These are phyloP conservation scores for Euphydryas editha DNA, from an alignment of 2,888 invertebrate genomes.

Conservation along the genomic window DNA sequence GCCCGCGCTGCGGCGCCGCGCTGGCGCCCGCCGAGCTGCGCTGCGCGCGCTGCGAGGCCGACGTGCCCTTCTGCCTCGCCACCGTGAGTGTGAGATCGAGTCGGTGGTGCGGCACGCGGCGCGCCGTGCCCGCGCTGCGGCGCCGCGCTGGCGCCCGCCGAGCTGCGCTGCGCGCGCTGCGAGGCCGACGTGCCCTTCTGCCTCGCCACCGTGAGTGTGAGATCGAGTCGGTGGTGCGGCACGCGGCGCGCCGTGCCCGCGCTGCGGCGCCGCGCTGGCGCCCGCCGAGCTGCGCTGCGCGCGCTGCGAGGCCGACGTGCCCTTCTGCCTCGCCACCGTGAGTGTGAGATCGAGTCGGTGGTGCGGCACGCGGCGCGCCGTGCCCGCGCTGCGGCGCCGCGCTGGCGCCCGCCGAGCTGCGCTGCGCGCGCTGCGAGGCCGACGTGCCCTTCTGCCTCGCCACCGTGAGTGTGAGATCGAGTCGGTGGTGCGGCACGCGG, in stretches of 20 bases:
- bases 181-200: constrained; percentile 48
- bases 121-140: no score
- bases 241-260: constrained; percentile 86
- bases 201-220: no score
- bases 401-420: constrained; percentile 85
- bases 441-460: no score
- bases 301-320: constrained; percentile 80
- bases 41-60: constrained; percentile 88
- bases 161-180: constrained; percentile 94
- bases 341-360: constrained; percentile 97
- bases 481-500: constrained; percentile 94
- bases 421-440: constrained; percentile 88
- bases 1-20: no score
- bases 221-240: constrained; percentile 97
- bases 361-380: constrained; percentile 92
- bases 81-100: no score
- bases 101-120: constrained; percentile 95
- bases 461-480: no score
- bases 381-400: no score
- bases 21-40: constrained; percentile 85
- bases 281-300: constrained; percentile 89
- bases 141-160: no score
- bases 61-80: no score
- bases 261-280: no score
- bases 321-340: no score